phyloP scores from a whole-genome alignment of 2,888 invertebrate genomes.

The Vandiemenella viatica region DNA sequence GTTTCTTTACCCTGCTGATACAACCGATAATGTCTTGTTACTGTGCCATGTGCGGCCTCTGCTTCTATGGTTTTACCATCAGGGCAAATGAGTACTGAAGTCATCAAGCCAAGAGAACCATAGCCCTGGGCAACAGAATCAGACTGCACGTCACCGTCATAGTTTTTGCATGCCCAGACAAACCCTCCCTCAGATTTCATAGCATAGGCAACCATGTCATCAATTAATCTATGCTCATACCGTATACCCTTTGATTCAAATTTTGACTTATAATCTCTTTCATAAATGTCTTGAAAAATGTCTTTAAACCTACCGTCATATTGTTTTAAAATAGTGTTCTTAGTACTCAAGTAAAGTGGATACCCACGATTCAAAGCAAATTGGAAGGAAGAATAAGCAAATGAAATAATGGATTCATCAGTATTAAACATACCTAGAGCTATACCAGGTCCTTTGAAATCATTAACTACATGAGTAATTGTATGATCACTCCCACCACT shows the following conservation, averaged over 20 bases:
- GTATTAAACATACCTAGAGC: slow-evolving; percentile 95
- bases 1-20: slow-evolving; percentile 93
- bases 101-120: slow-evolving; percentile 95
- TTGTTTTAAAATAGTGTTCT: slow-evolving; percentile 90
- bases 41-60: slow-evolving; percentile 97
- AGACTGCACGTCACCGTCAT: slow-evolving; percentile 97
- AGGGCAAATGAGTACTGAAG: slow-evolving; percentile 89
- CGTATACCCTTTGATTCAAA: slow-evolving; percentile 80
- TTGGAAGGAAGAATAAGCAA: slow-evolving; percentile 89
- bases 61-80: slow-evolving; percentile 97
- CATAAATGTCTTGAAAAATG: slow-evolving; percentile 91
- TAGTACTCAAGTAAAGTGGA: slow-evolving; percentile 88
- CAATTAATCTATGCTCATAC: slow-evolving; percentile 97
- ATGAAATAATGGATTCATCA: slow-evolving; percentile 81
- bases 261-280: slow-evolving; percentile 66
- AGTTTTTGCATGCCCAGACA: slow-evolving; percentile 99
- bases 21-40: slow-evolving; percentile 77
- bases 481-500: slow-evolving; percentile 38
- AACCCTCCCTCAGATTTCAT: slow-evolving; percentile 98
- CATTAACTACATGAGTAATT: slow-evolving; percentile 58
- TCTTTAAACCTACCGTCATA: slow-evolving; percentile 96
- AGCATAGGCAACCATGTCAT: slow-evolving; percentile 97
- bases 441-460: slow-evolving; percentile 71
- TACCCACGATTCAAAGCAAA: slow-evolving; percentile 72
- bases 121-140: slow-evolving; percentile 96